Evolutionary conservation across 2,888 invertebrate species (phyloP).

Genomic region (Platerodrilus igneus): DNA sequence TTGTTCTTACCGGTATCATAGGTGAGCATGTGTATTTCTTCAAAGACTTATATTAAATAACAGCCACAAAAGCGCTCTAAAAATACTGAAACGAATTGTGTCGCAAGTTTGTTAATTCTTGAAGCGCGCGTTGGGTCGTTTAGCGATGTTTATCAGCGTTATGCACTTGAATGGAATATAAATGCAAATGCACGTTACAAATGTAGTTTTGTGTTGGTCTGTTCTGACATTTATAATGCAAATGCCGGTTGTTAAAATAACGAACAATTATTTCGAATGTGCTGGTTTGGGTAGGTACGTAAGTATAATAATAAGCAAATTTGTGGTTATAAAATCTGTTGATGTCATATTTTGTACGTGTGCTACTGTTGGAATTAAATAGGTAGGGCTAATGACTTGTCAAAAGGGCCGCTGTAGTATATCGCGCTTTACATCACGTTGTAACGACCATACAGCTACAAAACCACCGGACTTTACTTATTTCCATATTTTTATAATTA

Average conservation of each 20-base stretch:
- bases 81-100: constrained; percentile 16
- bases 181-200: constrained; percentile 49
- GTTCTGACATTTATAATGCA: constrained; percentile 43
- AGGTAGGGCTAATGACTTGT: no score
- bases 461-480: no score
- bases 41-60: constrained; percentile 10
- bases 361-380: no score
- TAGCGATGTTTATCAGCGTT: constrained; percentile 45
- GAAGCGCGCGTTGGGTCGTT: constrained; percentile 43
- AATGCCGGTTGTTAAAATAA: constrained; percentile 46
- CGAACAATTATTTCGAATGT: constrained; percentile 44
- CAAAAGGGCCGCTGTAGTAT: no score
- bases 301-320: no score
- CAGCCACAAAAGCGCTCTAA: constrained; percentile 6
- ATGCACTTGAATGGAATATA: constrained; percentile 47
- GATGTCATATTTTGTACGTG: no score
- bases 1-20: constrained; percentile 24
- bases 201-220: constrained; percentile 47
- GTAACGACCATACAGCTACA: no score
- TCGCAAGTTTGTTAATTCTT: constrained; percentile 43
- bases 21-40: constrained; percentile 12
- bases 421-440: no score
- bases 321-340: no score
- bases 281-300: no score
- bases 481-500: no score